Conservation (phyloP, 2,797 vertebrate species). For the Protonibea diacanthus region DNA sequence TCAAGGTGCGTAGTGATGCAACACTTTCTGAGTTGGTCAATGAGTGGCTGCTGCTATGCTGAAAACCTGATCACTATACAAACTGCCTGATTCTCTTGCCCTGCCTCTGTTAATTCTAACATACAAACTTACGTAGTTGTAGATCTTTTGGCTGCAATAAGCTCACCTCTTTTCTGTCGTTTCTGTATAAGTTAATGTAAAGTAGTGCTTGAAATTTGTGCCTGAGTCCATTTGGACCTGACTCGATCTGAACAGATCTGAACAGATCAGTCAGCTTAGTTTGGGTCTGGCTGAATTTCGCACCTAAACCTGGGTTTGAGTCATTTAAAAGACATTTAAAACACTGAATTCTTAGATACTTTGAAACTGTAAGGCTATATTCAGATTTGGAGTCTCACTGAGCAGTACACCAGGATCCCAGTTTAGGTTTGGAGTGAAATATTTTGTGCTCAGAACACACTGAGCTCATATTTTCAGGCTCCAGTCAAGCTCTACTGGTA, state of each 20-base stretch:
- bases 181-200: constrained; percentile 13
- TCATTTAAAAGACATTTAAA: constrained; percentile 3
- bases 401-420: constrained; percentile 36
- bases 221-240: constrained; percentile 50
- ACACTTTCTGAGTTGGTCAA: constrained; percentile 53
- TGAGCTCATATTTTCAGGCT: constrained; percentile 37
- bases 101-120: constrained; percentile 43
- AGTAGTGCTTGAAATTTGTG: constrained; percentile 60
- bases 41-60: constrained; percentile 54
- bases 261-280: constrained; percentile 30
- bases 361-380: constrained; percentile 1
- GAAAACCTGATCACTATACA: constrained; percentile 59
- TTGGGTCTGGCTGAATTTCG: constrained; percentile 54
- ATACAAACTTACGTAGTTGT: constrained; percentile 31
- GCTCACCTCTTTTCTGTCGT: constrained; percentile 62
- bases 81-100: constrained; percentile 55
- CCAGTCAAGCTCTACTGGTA: constrained; percentile 48
- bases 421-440: constrained; percentile 55
- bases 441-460: constrained; percentile 18
- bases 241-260: constrained; percentile 34
- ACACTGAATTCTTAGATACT: constrained; percentile 1
- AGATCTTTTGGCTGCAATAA: constrained; percentile 42
- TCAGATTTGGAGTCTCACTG: constrained; percentile 25
- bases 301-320: constrained; percentile 64
- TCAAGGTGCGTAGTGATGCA: constrained; percentile 52